Evolutionary conservation across 2,113 vertebrate genomes (phyloP).

Genomic region (Macheiramphus alcinus): DNA sequence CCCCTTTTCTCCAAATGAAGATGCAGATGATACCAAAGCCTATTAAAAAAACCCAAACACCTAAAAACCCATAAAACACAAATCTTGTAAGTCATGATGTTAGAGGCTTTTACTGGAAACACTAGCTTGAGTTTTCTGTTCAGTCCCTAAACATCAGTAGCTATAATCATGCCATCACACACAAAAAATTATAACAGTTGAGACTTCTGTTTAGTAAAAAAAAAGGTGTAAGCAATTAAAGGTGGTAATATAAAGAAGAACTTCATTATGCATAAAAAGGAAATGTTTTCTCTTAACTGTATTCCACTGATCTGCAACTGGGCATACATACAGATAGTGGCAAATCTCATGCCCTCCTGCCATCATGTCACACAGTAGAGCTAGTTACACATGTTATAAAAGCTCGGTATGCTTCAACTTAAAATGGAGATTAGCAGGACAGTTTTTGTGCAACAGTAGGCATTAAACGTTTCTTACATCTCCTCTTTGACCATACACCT

Average conservation of each 20-base stretch:
- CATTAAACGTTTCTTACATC: neutral
- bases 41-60: neutral
- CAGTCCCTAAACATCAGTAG: neutral
- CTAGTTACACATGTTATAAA: neutral
- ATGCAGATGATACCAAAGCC: neutral
- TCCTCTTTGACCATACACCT: neutral
- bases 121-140: neutral
- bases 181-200: neutral
- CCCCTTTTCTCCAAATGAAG: neutral
- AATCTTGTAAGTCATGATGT: neutral
- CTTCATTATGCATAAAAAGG: neutral
- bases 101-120: neutral
- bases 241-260: neutral
- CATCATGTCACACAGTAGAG: neutral
- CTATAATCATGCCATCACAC: neutral
- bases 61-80: neutral
- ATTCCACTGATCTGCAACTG: neutral
- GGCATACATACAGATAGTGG: neutral
- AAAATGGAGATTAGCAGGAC: neutral
- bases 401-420: neutral
- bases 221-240: neutral
- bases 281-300: neutral
- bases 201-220: neutral
- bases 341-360: neutral
- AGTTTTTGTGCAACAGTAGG: neutral